Evolutionary conservation across 2,888 invertebrate genomes (phyloP).

Genomic region (Hydriomena furcata): DNA sequence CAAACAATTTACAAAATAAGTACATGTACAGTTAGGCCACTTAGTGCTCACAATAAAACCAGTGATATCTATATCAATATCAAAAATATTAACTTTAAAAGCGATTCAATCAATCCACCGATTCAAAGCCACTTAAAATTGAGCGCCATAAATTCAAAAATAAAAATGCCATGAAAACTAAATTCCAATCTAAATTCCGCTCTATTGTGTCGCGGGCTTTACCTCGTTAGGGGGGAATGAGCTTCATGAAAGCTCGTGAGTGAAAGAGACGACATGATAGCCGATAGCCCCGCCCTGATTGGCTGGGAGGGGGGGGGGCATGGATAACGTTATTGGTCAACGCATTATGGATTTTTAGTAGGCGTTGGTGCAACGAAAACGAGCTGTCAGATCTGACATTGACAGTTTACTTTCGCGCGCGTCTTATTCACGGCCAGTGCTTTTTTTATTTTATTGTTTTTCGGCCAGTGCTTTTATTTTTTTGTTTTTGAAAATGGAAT

Average conservation of each 20-base stretch:
- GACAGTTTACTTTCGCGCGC: conserved; percentile 67
- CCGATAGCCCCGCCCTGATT: conserved; percentile 69
- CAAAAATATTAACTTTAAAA: too few species aligned
- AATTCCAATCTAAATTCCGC: background rate
- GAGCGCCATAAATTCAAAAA: background rate
- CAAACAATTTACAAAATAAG: too few species aligned
- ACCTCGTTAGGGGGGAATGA: conserved; percentile 26
- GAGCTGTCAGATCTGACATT: conserved; percentile 52
- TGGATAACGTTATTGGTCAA: conserved; percentile 68
- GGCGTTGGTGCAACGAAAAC: conserved; percentile 55
- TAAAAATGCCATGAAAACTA: too few species aligned
- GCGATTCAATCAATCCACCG: background rate
- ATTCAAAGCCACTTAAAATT: background rate
- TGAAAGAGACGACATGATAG: conserved; percentile 64
- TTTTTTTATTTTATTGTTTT: too few species aligned
- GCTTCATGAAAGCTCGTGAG: conserved; percentile 61
- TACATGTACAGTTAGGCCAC: too few species aligned
- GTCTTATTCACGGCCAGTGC: conserved; percentile 38
- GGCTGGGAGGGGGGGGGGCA: conserved; percentile 67
- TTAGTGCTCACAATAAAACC: too few species aligned
- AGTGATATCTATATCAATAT: too few species aligned
- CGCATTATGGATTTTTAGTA: conserved; percentile 77
- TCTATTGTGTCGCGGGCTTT: conserved; percentile 44
- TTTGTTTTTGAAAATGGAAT: conserved; percentile 52
- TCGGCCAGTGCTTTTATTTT: too few species aligned